These are phyloP conservation scores for Peromyscus leucopus DNA, from an alignment of 2,113 vertebrate species.

Conservation along the genomic window DNA sequence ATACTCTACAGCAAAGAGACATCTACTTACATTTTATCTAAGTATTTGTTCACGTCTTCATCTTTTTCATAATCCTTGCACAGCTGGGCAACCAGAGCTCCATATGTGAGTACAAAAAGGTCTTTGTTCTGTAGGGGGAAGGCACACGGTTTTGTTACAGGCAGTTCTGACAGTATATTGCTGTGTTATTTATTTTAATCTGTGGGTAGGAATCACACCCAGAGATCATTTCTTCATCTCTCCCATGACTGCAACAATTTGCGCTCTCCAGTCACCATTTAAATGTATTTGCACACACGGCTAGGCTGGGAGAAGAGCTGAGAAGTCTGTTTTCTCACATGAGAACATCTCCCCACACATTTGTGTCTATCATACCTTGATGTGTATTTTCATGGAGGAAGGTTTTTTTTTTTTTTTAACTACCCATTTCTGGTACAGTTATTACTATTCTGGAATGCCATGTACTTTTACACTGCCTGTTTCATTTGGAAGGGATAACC, in stretches of 20 bases:
- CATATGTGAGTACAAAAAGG: conserved; percentile 91
- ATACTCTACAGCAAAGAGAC: not conserved
- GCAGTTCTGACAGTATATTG: not conserved
- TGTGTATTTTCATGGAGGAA: not conserved
- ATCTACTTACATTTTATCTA: conserved; percentile 91
- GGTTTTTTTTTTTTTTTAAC: not conserved
- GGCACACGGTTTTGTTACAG: not conserved
- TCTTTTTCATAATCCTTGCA: conserved; percentile 91
- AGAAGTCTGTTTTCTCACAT: not conserved
- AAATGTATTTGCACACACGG: not conserved
- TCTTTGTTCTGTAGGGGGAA: conserved; percentile 88
- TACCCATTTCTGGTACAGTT: not conserved
- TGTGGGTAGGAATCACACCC: not conserved
- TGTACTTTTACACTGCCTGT: not conserved
- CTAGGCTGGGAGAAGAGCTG: not conserved
- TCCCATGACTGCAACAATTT: not conserved
- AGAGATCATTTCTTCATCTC: not conserved
- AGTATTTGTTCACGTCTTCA: conserved; percentile 90
- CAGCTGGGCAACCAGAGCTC: conserved; percentile 90
- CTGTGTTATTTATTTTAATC: not conserved
- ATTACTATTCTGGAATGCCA: not conserved
- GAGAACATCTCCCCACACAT: not conserved
- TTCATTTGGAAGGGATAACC: not conserved
- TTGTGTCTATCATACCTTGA: not conserved
- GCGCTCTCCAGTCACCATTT: not conserved